Percentiles rank a stretch among this genome's conserved stretches.
Evolutionary conservation across 1,140 invertebrate species (phyloP).

Genomic region (Platyura marginata): DNA sequence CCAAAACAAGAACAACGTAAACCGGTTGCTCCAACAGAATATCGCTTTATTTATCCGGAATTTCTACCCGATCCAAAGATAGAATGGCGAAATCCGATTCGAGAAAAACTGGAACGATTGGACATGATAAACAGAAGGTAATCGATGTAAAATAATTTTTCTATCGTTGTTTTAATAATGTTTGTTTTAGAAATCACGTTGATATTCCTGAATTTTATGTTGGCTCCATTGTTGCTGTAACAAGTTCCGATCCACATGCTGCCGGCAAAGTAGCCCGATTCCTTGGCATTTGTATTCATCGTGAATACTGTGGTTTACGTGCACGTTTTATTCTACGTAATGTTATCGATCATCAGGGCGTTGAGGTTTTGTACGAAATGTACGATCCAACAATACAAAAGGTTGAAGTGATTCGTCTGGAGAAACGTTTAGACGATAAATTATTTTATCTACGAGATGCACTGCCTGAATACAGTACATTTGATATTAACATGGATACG

Average conservation of each 20-base stretch:
- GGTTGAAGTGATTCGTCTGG: slow-evolving; percentile 78
- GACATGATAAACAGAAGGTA: slow-evolving; percentile 73
- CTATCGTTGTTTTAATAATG: background rate
- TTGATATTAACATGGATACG: slow-evolving; percentile 81
- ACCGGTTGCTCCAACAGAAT: slow-evolving; percentile 23
- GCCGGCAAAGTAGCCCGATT: slow-evolving; percentile 74
- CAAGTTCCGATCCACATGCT: slow-evolving; percentile 73
- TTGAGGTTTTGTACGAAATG: slow-evolving; percentile 62
- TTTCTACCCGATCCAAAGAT: slow-evolving; percentile 79
- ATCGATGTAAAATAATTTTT: background rate
- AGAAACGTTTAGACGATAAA: slow-evolving; percentile 84
- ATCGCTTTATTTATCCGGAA: slow-evolving; percentile 76
- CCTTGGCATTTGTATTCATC: slow-evolving; percentile 90
- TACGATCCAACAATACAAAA: slow-evolving; percentile 86
- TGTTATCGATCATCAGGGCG: slow-evolving; percentile 74
- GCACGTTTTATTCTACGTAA: slow-evolving; percentile 81
- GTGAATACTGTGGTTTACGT: slow-evolving; percentile 59
- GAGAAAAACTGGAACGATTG: slow-evolving; percentile 74
- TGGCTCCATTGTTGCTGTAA: slow-evolving; percentile 82
- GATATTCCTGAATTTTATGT: slow-evolving; percentile 97
- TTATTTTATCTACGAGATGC: slow-evolving; percentile 86
- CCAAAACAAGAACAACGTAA: too few relatives aligned
- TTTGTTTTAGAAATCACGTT: slow-evolving; percentile 38
- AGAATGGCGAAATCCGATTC: slow-evolving; percentile 54
- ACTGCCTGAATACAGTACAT: slow-evolving; percentile 80